These are phyloP conservation scores for Ameiurus melas DNA, from an alignment of 2,113 vertebrate genomes.

Conservation along the genomic window DNA sequence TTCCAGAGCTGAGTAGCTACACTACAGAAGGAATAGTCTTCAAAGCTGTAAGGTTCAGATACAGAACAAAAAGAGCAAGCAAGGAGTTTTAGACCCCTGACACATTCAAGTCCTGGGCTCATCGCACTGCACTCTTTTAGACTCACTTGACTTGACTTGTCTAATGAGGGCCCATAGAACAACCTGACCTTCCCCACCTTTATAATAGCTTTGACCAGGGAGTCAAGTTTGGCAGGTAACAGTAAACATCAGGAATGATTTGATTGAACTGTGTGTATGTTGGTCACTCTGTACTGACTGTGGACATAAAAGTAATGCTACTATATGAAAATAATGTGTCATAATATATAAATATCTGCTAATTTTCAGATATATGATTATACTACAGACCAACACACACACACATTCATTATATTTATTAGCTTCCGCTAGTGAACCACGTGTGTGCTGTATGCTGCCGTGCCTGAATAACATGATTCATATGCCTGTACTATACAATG, in stretches of 20 bases:
- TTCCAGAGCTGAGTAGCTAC: neutral
- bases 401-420: neutral
- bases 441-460: neutral
- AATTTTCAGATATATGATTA: neutral
- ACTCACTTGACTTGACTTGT: neutral
- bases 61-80: neutral
- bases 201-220: neutral
- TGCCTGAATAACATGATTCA: slow-evolving; percentile 43
- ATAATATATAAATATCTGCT: neutral
- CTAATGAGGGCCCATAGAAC: neutral
- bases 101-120: neutral
- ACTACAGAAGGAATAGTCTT: neutral
- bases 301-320: neutral
- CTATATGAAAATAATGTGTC: neutral
- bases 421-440: neutral
- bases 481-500: slow-evolving; percentile 1
- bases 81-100: neutral
- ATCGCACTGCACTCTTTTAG: neutral
- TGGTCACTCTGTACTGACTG: neutral
- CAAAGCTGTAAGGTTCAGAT: neutral
- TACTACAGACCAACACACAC: neutral
- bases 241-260: neutral
- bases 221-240: neutral
- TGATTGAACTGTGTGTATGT: neutral
- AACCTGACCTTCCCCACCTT: neutral